Evolutionary conservation across 1,140 invertebrate species (phyloP).

Genomic region (Cydia fagiglandana): DNA sequence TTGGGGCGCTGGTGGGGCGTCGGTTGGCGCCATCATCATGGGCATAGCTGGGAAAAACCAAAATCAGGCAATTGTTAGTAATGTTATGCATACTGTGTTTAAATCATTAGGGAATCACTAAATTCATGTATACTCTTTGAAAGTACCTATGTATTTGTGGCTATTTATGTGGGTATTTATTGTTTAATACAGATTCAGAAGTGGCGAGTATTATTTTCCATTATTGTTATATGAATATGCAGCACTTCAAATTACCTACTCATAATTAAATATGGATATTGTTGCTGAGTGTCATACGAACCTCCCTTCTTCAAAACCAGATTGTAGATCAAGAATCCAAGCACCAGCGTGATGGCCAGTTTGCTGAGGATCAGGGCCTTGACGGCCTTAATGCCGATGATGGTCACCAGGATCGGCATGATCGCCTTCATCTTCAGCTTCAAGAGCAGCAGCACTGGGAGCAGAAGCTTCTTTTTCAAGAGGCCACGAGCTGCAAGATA

Average conservation of each 20-base stretch:
- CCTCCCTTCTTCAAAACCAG: conserved; percentile 86
- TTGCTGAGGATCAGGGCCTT: conserved; percentile 91
- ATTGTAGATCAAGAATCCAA: conserved; percentile 89
- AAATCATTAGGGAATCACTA: too few relatives aligned
- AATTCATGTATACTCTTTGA: too few relatives aligned
- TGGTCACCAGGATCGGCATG: conserved; percentile 88
- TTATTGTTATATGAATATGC: too few relatives aligned
- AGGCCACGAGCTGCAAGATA: conserved; percentile 80
- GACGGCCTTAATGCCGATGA: conserved; percentile 89
- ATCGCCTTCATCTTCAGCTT: conserved; percentile 91
- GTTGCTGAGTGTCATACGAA: conserved; percentile 35
- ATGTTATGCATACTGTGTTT: too few relatives aligned
- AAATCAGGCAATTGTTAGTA: not conserved
- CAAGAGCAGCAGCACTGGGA: conserved; percentile 87
- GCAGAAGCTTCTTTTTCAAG: conserved; percentile 89
- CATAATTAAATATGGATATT: too few relatives aligned
- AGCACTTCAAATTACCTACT: too few relatives aligned
- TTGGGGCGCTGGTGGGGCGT: conserved; percentile 73
- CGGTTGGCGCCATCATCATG: conserved; percentile 84
- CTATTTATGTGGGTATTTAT: too few relatives aligned
- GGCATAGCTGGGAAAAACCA: conserved; percentile 81
- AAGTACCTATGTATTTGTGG: too few relatives aligned
- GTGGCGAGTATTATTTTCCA: too few relatives aligned
- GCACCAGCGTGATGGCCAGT: conserved; percentile 87
- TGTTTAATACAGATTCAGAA: too few relatives aligned